Evolutionary conservation across 1,140 invertebrate species (phyloP).

Genomic region (Batillaria attramentaria): DNA sequence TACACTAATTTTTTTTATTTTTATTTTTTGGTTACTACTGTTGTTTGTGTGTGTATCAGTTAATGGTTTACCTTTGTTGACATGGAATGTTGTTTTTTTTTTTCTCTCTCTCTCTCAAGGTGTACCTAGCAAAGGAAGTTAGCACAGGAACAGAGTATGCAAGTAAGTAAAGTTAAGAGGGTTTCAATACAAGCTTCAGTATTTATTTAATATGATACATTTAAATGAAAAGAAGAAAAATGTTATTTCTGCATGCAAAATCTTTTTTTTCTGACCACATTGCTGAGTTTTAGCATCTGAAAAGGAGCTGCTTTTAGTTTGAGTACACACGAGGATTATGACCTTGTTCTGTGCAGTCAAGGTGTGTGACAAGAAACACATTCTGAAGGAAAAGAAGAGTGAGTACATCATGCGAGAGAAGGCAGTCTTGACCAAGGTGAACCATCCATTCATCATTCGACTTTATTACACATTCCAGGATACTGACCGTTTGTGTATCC

Average conservation of each 20-base stretch:
- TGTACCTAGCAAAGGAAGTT: conserved; percentile 94
- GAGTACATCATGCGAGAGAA: conserved; percentile 95
- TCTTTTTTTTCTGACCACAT: neutral
- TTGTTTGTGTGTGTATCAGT: neutral
- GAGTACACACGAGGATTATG: neutral
- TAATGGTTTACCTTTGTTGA: neutral
- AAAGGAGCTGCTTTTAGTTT: neutral
- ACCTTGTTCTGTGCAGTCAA: conserved; percentile 83
- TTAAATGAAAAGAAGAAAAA: neutral
- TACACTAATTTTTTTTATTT: neutral
- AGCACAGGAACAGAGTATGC: conserved; percentile 91
- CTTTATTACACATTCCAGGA: conserved; percentile 98
- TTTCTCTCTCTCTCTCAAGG: conserved; percentile 72
- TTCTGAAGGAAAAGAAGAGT: conserved; percentile 92
- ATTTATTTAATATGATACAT: neutral
- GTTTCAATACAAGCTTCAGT: neutral
- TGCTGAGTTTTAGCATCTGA: neutral
- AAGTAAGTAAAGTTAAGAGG: conserved; percentile 79
- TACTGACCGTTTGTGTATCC: conserved; percentile 85
- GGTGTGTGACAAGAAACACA: conserved; percentile 94
- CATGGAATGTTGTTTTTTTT: neutral
- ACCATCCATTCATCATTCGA: conserved; percentile 88
- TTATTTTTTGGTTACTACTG: neutral
- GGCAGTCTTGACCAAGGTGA: conserved; percentile 80
- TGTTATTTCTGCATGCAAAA: neutral